Evolutionary conservation across 1,140 invertebrate genomes (phyloP), one percentile per base, ranked within the genome.

Genomic region (Phthorimaea operculella): DNA sequence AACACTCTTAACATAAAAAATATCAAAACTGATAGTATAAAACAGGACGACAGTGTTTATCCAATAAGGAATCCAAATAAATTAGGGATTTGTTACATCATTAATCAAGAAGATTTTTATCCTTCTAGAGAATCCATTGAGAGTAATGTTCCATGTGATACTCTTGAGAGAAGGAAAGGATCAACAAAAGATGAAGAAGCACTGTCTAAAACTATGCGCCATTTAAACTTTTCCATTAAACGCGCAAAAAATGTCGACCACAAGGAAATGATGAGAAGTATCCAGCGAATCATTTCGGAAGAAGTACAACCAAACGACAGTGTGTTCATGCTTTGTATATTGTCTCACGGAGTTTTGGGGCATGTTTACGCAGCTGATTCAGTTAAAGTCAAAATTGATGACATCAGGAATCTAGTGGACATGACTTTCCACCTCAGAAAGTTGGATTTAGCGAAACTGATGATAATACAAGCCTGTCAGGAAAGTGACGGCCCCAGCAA

Each of bases 101-200:
- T 85, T 48, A 85, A 85, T 68, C 77, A 85, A 69, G 79, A 80
- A 64, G 66, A 70, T 18, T 85, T 85, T 62, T 62, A 78, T 57
- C 73, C 77, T 49, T 77, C 77, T 14, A 78, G 74, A 64, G 39
- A 72, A 33, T 82, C 72, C 44, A 75, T 81, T 51, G 59, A 72
- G 57, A 53, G 50, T 33, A 50, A 57, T 18, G 18, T 18, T 28
- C 53, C 59, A 44, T 51, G 45, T 33, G 66, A 60, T 33, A 36
- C 58, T 58, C 54, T 72, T 55, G 54, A 61, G 9, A 60, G 66
- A 21, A 62, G 82, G 48, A 33, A 60, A 44, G 82, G 79, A 18
- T 82, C 82, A 16, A 66, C 64, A 17, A 64, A 58, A 51, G 82
- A 85, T 55, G 66, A 74, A 53, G 49, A 57, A 42, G 52, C 54